Percentiles rank a stretch among this genome's conserved stretches.
Evolutionary conservation across 2,888 invertebrate genomes (phyloP).

Genomic region (Octodonta nipae): DNA sequence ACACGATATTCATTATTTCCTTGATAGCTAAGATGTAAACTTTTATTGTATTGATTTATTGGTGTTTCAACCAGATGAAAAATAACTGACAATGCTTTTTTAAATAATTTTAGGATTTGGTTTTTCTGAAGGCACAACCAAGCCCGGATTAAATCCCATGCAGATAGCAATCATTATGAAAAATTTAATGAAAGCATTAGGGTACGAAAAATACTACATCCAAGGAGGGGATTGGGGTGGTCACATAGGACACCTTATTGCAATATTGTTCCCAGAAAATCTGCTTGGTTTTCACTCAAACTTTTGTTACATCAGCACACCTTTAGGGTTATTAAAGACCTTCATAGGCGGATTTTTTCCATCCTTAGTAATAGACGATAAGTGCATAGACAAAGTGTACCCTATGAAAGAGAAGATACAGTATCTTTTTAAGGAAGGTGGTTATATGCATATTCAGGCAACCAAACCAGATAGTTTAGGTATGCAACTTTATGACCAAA

Average conservation of each 20-base stretch:
- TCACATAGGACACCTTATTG: constrained; percentile 45
- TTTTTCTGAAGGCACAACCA: constrained; percentile 36
- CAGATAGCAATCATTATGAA: constrained; percentile 47
- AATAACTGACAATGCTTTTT: too few relatives aligned
- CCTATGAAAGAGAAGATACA: constrained; percentile 35
- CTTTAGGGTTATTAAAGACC: too few relatives aligned
- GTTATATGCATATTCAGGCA: constrained; percentile 66
- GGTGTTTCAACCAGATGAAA: too few relatives aligned
- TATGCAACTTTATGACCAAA: too few relatives aligned
- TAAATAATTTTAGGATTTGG: constrained; percentile 42
- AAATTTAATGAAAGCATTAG: constrained; percentile 57
- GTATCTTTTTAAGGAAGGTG: constrained; percentile 40
- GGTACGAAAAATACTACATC: constrained; percentile 50
- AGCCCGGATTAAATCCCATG: constrained; percentile 45
- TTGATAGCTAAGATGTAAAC: too few relatives aligned
- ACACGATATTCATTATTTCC: too few relatives aligned
- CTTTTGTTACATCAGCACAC: not conserved
- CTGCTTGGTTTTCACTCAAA: constrained; percentile 3
- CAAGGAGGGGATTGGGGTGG: constrained; percentile 81
- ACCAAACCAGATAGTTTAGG: constrained; percentile 84
- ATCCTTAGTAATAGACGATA: constrained; percentile 33
- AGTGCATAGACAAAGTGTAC: constrained; percentile 45
- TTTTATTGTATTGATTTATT: too few relatives aligned
- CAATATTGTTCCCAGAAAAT: constrained; percentile 27
- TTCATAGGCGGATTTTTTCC: constrained; percentile 44